phyloP scores from a whole-genome alignment of 2,797 vertebrate species.

The Oceanodroma leucorhoa region DNA sequence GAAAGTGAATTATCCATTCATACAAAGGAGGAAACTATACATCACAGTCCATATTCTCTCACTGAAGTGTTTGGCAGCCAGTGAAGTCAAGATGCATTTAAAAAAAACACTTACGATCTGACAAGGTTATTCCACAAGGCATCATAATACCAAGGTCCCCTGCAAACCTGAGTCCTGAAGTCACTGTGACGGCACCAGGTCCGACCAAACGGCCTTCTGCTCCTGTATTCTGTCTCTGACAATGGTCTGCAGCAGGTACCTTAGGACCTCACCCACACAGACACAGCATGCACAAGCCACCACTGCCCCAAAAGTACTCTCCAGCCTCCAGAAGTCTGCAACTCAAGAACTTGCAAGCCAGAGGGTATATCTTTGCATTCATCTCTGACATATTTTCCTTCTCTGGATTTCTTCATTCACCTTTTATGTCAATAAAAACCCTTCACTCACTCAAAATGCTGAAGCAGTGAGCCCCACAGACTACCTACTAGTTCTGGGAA shows the following conservation, averaged over 20 bases:
- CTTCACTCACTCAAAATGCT: not conserved
- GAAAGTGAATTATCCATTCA: not conserved
- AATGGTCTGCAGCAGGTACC: not conserved
- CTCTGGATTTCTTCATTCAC: not conserved
- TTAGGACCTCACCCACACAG: not conserved
- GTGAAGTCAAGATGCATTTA: not conserved
- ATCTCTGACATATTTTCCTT: not conserved
- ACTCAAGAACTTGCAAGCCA: not conserved
- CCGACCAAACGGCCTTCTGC: not conserved
- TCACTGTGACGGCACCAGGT: fast-evolving
- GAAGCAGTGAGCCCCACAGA: not conserved
- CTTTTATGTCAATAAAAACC: not conserved
- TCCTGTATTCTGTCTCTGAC: not conserved
- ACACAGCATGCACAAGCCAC: not conserved
- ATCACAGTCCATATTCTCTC: not conserved
- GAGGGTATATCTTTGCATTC: not conserved
- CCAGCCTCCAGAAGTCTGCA: not conserved
- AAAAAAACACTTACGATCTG: not conserved
- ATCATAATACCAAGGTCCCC: not conserved
- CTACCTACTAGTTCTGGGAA: not conserved
- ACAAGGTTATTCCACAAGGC: not conserved
- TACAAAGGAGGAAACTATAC: not conserved
- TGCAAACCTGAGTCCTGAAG: not conserved
- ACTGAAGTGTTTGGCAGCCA: not conserved
- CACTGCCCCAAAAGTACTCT: not conserved